Conservation (phyloP, 2,797 vertebrate species). For the Diglossa cyanea region DNA sequence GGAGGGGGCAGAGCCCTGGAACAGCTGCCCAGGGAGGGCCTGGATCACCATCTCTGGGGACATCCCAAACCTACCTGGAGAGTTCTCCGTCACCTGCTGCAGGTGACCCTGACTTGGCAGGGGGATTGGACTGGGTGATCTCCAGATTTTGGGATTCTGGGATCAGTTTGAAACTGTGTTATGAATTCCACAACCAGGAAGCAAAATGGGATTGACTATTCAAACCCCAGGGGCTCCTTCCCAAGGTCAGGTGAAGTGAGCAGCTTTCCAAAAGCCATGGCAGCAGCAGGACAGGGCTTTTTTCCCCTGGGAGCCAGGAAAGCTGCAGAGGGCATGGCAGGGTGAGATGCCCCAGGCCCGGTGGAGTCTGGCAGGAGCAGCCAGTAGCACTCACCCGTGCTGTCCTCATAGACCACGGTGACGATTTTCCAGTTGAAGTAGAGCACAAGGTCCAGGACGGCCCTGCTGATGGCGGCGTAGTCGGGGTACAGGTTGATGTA, state of each 20-base stretch:
- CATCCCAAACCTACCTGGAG: not conserved
- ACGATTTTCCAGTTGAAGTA: slow-evolving; percentile 94
- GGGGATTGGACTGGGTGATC: not conserved
- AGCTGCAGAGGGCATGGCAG: not conserved
- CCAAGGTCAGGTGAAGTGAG: not conserved
- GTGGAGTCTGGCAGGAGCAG: accelerated
- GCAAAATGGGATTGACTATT: not conserved
- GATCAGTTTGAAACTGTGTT: not conserved
- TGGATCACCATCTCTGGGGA: not conserved
- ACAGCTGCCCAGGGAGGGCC: not conserved
- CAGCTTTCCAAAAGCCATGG: not conserved
- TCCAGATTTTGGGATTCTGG: not conserved
- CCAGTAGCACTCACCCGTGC: slow-evolving; percentile 82
- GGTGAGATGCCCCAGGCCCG: accelerated
- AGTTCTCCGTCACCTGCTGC: not conserved
- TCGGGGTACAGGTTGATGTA: slow-evolving; percentile 97
- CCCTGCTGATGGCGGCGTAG: slow-evolving; percentile 91
- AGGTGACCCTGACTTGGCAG: not conserved
- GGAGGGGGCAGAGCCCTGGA: not conserved
- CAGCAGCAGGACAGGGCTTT: not conserved
- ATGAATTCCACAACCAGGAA: not conserved
- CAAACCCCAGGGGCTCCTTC: not conserved
- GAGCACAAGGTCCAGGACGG: slow-evolving; percentile 92
- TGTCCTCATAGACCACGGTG: slow-evolving; percentile 97
- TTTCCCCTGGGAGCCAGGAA: not conserved